Conservation (phyloP, 2,797 vertebrate genomes). For the Clamator glandarius region DNA sequence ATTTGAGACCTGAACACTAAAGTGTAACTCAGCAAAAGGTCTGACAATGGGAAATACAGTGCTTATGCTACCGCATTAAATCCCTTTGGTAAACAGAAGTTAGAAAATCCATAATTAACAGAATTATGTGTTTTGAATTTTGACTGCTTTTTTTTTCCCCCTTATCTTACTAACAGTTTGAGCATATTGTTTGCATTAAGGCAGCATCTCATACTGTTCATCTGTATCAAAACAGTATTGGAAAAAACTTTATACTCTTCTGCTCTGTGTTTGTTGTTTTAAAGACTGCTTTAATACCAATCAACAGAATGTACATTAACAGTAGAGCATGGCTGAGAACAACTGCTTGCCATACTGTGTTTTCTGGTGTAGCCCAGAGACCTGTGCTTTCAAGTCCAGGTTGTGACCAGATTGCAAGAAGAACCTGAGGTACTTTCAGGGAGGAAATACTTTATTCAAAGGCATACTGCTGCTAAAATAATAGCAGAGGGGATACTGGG, state of each 20-base stretch:
- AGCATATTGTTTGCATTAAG: not conserved
- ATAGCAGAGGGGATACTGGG: constrained; percentile 15
- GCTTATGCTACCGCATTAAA: not conserved
- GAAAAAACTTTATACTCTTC: not conserved
- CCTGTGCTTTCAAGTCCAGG: rapidly evolving
- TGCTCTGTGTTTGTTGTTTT: not conserved
- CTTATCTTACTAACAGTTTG: not conserved
- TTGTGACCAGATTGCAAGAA: not conserved
- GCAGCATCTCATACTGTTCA: not conserved
- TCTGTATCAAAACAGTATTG: not conserved
- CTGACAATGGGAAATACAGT: not conserved
- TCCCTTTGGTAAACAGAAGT: not conserved
- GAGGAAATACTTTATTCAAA: not conserved
- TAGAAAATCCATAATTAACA: not conserved
- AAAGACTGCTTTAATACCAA: not conserved
- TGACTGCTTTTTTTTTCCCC: not conserved
- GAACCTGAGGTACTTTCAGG: not conserved
- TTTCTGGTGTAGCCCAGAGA: not conserved
- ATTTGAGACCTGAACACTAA: not conserved
- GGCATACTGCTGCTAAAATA: not conserved
- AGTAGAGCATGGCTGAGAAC: not conserved
- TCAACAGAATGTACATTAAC: not conserved
- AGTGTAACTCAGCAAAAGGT: not conserved
- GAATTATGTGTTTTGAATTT: not conserved
- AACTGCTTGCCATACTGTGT: rapidly evolving